Conservation (phyloP, 2,113 vertebrate genomes). For the Podarcis cretensis region DNA sequence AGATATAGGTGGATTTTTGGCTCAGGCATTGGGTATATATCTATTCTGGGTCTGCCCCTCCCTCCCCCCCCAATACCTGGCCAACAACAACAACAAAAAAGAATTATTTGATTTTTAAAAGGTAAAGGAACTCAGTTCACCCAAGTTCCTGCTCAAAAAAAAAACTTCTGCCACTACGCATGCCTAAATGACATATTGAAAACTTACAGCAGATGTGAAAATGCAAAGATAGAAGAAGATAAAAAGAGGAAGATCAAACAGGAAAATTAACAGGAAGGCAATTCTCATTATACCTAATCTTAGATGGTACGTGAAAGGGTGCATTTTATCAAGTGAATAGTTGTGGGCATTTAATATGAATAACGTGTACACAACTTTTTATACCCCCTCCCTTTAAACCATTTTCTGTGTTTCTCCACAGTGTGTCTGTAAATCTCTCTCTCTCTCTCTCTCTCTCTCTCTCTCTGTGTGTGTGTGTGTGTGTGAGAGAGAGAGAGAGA, state of each 20-base stretch:
- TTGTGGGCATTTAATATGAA: not conserved
- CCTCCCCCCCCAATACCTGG: too few species aligned
- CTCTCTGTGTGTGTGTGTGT: not conserved
- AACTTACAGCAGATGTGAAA: not conserved
- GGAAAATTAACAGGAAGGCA: not conserved
- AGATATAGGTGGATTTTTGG: too few species aligned
- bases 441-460: too few species aligned
- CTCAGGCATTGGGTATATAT: too few species aligned
- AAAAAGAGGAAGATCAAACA: not conserved
- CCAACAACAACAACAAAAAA: too few species aligned
- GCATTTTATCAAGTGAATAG: not conserved
- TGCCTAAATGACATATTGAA: not conserved
- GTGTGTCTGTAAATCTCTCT: not conserved
- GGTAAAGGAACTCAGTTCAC: too few species aligned
- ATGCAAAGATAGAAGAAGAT: not conserved
- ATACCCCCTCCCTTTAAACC: not conserved
- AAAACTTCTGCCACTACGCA: too few species aligned
- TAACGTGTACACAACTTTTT: not conserved
- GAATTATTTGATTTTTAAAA: too few species aligned
- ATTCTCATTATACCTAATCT: not conserved
- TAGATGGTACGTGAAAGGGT: too few species aligned
- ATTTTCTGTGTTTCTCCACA: conserved; percentile 1
- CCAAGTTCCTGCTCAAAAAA: too few species aligned
- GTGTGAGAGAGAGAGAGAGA: too few species aligned
- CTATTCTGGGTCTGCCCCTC: too few species aligned